Conservation (phyloP, 2,113 vertebrate species). For the Toxotes chatareus region DNA sequence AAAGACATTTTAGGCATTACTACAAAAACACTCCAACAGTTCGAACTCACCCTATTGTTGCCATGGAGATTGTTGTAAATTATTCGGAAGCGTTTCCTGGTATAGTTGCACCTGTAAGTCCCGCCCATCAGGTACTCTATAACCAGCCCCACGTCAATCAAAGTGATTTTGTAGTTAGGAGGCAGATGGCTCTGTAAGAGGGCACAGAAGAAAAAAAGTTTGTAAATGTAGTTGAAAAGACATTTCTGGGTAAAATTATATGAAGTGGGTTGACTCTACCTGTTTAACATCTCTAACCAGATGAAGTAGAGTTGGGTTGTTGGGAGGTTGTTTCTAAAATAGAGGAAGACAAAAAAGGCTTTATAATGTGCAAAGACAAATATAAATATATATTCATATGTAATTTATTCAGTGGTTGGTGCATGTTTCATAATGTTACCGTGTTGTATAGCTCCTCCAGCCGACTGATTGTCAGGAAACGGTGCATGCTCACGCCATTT, state of each 20-base stretch:
- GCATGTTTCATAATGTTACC: slow-evolving; percentile 79
- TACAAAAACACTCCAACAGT: neutral
- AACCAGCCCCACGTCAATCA: slow-evolving; percentile 97
- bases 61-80: slow-evolving; percentile 98
- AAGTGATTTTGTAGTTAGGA: slow-evolving; percentile 96
- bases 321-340: slow-evolving; percentile 94
- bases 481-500: slow-evolving; percentile 99
- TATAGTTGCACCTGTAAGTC: slow-evolving; percentile 97
- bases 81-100: slow-evolving; percentile 94
- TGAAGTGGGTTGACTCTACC: slow-evolving; percentile 77
- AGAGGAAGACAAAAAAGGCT: slow-evolving; percentile 6
- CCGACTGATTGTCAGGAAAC: slow-evolving; percentile 96
- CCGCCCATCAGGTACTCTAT: slow-evolving; percentile 99
- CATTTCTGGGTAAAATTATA: neutral
- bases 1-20: neutral
- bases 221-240: neutral
- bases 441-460: slow-evolving; percentile 99
- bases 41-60: slow-evolving; percentile 89
- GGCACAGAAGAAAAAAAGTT: slow-evolving; percentile 12
- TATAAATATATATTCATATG: neutral
- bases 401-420: neutral
- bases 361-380: neutral
- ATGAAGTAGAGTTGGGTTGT: slow-evolving; percentile 95
- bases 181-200: slow-evolving; percentile 93
- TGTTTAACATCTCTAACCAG: slow-evolving; percentile 97